Conservation (phyloP, 2,113 vertebrate genomes). For the Sander vitreus region DNA sequence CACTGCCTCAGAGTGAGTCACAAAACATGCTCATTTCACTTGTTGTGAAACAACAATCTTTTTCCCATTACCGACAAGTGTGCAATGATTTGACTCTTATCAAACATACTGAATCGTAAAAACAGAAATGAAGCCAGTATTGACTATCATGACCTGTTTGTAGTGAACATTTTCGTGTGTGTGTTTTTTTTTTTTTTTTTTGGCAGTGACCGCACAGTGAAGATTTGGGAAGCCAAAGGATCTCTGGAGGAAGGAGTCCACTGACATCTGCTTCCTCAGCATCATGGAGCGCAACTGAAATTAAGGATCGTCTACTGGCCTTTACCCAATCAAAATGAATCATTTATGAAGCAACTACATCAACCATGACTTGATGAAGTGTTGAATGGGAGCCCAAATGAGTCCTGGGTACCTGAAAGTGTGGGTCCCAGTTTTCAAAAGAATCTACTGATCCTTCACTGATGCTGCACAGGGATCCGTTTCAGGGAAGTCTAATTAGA, state of each 20-base stretch:
- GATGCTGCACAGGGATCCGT: conserved; percentile 1
- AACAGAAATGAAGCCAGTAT: background rate
- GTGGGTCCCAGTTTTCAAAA: background rate
- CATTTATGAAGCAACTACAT: background rate
- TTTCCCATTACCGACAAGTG: background rate
- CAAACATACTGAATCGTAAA: background rate
- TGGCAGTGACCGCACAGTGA: conserved; percentile 93
- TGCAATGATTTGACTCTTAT: background rate
- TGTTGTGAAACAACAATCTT: background rate
- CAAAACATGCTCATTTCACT: background rate
- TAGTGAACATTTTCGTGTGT: background rate
- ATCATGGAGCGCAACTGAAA: background rate
- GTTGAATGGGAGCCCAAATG: conserved; percentile 7
- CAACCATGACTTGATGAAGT: background rate
- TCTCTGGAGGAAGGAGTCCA: conserved; percentile 86
- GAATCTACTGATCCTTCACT: background rate
- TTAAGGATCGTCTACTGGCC: background rate
- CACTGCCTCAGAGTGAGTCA: conserved; percentile 95
- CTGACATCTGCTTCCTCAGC: conserved; percentile 74
- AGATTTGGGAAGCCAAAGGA: conserved; percentile 93
- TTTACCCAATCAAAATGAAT: conserved; percentile 1
- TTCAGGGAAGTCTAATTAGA: conserved; percentile 29
- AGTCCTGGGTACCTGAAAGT: background rate
- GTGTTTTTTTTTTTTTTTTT: conserved; percentile 4
- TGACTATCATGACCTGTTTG: background rate